Percentiles rank a stretch among this genome's conserved stretches.
phyloP scores from a whole-genome alignment of 2,113 vertebrate species.

The Tyrannus savana region DNA sequence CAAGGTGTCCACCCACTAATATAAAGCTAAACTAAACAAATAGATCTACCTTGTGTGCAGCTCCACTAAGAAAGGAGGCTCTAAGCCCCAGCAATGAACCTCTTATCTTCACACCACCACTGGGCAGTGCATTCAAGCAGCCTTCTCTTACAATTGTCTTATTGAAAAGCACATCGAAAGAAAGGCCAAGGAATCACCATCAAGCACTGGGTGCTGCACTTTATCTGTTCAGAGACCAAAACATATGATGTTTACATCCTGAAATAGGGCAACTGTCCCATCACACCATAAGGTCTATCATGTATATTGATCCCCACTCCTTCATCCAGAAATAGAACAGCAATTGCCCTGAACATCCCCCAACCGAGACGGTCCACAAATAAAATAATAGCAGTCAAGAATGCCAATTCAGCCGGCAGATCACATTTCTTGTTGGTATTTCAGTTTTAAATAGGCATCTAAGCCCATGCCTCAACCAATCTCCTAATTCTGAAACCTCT shows the following conservation, averaged over 20 bases:
- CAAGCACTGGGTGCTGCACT: not conserved
- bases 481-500: slow-evolving; percentile 79
- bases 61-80: not conserved
- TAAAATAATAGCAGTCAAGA: slow-evolving; percentile 56
- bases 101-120: not conserved
- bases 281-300: not conserved
- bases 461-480: slow-evolving; percentile 51
- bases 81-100: not conserved
- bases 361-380: slow-evolving; percentile 22
- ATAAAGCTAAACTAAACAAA: not conserved
- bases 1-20: not conserved
- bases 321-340: slow-evolving; percentile 31
- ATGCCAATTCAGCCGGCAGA: slow-evolving; percentile 56
- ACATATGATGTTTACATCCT: not conserved
- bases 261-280: not conserved
- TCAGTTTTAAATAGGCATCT: slow-evolving; percentile 68
- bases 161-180: not conserved
- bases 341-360: slow-evolving; percentile 52
- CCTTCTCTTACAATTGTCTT: not conserved
- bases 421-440: slow-evolving; percentile 69
- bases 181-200: not conserved
- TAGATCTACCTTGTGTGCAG: not conserved
- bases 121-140: not conserved
- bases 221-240: not conserved
- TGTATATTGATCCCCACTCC: not conserved